These are phyloP conservation scores for Cacoxenus indagator DNA, from an alignment of 2,888 invertebrate species.

Conservation along the genomic window DNA sequence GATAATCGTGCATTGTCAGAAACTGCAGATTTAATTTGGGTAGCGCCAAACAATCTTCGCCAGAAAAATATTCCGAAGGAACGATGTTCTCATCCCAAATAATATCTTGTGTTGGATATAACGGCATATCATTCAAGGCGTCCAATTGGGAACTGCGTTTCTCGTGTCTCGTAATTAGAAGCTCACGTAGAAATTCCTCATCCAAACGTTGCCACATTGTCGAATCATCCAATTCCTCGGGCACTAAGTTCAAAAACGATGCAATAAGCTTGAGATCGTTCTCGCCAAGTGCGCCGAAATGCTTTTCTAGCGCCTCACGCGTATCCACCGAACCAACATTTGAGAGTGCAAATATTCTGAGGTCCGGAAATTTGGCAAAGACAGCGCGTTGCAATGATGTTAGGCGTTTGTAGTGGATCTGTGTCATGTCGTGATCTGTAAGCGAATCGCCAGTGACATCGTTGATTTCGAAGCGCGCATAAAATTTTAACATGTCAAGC, in stretches of 20 bases:
- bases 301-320: constrained; percentile 80
- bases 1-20: constrained; percentile 96
- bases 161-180: constrained; percentile 90
- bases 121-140: constrained; percentile 95
- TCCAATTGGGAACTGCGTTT: constrained; percentile 92
- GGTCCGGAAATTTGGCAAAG: constrained; percentile 90
- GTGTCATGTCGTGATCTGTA: constrained; percentile 93
- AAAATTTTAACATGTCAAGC: constrained; percentile 95
- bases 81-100: constrained; percentile 99
- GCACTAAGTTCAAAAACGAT: constrained; percentile 88
- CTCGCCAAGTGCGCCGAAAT: constrained; percentile 82
- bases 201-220: constrained; percentile 82
- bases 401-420: constrained; percentile 92
- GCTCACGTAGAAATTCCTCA: constrained; percentile 85
- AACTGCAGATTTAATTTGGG: constrained; percentile 99
- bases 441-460: constrained; percentile 96
- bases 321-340: constrained; percentile 98
- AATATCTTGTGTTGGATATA: constrained; percentile 97
- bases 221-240: constrained; percentile 79
- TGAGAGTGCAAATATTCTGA: constrained; percentile 88
- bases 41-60: constrained; percentile 94
- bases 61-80: constrained; percentile 96
- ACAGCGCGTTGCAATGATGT: constrained; percentile 94
- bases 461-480: constrained; percentile 97
- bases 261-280: constrained; percentile 88